phyloP scores from a whole-genome alignment of 2,113 vertebrate species.

The Chionomys nivalis region DNA sequence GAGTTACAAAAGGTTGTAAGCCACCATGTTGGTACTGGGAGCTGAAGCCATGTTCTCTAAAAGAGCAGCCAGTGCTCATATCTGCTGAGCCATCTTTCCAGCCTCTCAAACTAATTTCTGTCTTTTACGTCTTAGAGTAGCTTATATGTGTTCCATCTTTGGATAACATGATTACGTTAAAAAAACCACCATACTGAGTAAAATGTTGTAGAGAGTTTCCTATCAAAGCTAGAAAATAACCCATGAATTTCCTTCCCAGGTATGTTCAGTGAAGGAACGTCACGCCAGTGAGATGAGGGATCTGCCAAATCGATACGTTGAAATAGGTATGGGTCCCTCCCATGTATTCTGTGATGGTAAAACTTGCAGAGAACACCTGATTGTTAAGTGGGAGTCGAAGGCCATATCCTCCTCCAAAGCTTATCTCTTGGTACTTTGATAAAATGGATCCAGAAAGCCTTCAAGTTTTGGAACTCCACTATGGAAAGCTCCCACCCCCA shows the following conservation, averaged over 20 bases:
- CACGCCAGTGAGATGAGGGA: slow-evolving; percentile 96
- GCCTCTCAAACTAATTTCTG: slow-evolving; percentile 21
- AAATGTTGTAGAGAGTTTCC: background rate
- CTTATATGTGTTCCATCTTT: background rate
- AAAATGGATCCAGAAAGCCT: background rate
- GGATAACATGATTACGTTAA: slow-evolving; percentile 14
- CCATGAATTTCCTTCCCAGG: slow-evolving; percentile 85
- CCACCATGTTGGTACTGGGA: background rate
- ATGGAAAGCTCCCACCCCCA: background rate
- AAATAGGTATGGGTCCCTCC: slow-evolving; percentile 91
- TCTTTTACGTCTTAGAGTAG: background rate
- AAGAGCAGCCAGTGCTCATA: background rate
- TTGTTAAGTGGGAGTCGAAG: background rate
- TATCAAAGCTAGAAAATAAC: background rate
- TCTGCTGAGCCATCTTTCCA: background rate
- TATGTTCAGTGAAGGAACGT: slow-evolving; percentile 96
- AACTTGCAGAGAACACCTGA: background rate
- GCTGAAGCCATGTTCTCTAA: background rate
- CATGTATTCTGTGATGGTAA: background rate
- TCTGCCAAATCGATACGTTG: slow-evolving; percentile 97
- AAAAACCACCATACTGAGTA: background rate
- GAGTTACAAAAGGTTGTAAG: background rate
- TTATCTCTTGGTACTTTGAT: background rate
- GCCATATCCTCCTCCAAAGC: background rate
- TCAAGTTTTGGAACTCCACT: background rate